Conservation (phyloP, 1,140 invertebrate genomes). For the Dermatophagoides farinae region DNA sequence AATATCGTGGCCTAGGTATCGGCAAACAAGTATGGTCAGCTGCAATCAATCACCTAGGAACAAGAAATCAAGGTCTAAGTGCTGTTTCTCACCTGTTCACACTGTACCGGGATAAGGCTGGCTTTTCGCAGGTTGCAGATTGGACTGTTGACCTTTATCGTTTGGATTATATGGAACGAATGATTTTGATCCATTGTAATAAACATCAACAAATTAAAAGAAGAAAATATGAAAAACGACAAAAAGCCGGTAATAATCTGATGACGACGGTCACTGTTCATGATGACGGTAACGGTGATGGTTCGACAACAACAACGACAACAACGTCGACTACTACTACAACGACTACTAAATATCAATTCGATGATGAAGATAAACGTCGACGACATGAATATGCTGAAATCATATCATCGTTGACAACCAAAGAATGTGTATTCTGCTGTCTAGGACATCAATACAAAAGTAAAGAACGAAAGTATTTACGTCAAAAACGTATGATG, state of each 20-base stretch:
- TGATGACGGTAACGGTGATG: no score
- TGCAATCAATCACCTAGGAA: constrained; percentile 16
- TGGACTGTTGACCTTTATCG: constrained; percentile 18
- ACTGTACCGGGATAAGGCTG: constrained; percentile 17
- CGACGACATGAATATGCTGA: neutral
- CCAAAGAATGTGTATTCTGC: neutral
- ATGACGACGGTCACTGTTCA: no score
- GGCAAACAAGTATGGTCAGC: constrained; percentile 19
- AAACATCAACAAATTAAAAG: neutral
- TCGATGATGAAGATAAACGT: neutral
- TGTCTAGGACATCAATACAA: neutral
- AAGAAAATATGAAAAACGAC: neutral
- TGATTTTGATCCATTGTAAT: neutral
- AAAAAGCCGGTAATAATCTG: neutral
- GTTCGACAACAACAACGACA: no score
- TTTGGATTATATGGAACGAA: neutral
- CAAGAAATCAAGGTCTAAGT: constrained; percentile 17
- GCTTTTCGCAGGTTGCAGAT: constrained; percentile 11
- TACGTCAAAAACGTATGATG: neutral
- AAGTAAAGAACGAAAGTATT: neutral
- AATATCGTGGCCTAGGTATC: constrained; percentile 15
- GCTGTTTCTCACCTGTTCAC: constrained; percentile 13
- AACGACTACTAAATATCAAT: neutral
- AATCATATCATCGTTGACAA: no score
- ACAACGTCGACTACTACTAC: neutral